Evolutionary conservation across 2,797 vertebrate genomes (phyloP).

Genomic region (Hippopotamyrus pictus): DNA sequence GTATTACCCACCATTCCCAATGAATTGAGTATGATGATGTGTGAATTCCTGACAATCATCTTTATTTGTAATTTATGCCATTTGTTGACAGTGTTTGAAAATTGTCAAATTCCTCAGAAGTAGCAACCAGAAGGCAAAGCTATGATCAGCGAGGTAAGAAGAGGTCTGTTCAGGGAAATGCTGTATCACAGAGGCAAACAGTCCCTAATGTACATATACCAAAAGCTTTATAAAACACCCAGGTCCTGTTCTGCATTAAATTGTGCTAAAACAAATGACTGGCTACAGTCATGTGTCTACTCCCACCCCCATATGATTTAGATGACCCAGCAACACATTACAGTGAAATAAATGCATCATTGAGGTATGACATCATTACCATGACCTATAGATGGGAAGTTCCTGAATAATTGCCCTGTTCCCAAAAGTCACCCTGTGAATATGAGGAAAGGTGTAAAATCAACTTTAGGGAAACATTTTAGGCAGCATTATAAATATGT

Average conservation of each 20-base stretch:
- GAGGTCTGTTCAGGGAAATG: not conserved
- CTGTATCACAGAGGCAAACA: slow-evolving; percentile 51
- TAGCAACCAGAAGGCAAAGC: not conserved
- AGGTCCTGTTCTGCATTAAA: slow-evolving; percentile 64
- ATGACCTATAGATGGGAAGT: slow-evolving; percentile 45
- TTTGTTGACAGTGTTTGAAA: not conserved
- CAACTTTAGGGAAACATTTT: slow-evolving; percentile 39
- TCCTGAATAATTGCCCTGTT: slow-evolving; percentile 34
- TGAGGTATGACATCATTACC: slow-evolving; percentile 50
- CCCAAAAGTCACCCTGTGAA: not conserved
- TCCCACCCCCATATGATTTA: slow-evolving; percentile 14
- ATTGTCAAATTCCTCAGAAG: not conserved
- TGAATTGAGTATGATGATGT: not conserved
- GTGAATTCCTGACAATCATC: not conserved
- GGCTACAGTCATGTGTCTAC: slow-evolving; percentile 49
- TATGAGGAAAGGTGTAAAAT: slow-evolving; percentile 37
- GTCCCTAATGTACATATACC: slow-evolving; percentile 66
- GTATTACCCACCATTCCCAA: not conserved
- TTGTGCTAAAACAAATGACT: slow-evolving; percentile 68
- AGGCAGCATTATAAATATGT: slow-evolving; percentile 50
- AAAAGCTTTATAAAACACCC: slow-evolving; percentile 61
- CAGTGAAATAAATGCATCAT: slow-evolving; percentile 42
- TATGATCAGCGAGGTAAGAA: not conserved
- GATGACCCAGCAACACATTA: slow-evolving; percentile 26
- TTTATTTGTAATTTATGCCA: not conserved